These are phyloP conservation scores for Aptenodytes patagonicus DNA, from an alignment of 2,113 vertebrate species.

Conservation along the genomic window DNA sequence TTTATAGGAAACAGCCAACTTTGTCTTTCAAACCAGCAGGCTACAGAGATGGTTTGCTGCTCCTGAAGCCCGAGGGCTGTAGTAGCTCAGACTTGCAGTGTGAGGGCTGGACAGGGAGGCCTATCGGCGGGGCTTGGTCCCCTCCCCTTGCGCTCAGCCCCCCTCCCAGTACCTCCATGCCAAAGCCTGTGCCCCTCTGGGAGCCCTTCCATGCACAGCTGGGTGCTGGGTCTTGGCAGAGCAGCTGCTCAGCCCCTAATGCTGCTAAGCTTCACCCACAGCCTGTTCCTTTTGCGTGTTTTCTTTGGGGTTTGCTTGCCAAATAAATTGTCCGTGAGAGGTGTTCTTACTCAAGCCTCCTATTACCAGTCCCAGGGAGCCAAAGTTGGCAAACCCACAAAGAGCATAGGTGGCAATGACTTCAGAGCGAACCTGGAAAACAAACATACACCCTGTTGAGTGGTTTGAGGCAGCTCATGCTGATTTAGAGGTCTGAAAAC, in stretches of 20 bases:
- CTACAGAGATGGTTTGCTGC: not conserved
- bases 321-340: not conserved
- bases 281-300: not conserved
- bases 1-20: not conserved
- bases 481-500: not conserved
- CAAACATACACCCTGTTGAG: not conserved
- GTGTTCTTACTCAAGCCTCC: slow-evolving; percentile 81
- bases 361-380: slow-evolving; percentile 81
- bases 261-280: not conserved
- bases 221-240: not conserved
- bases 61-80: not conserved
- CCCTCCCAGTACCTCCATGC: not conserved
- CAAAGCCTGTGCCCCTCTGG: accelerated
- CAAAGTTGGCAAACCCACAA: slow-evolving; percentile 88
- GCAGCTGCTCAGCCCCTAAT: not conserved
- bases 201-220: not conserved
- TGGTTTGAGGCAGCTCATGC: not conserved
- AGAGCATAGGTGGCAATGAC: slow-evolving; percentile 87
- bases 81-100: not conserved
- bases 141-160: not conserved
- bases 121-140: not conserved
- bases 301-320: not conserved
- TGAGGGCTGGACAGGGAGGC: not conserved
- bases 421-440: slow-evolving; percentile 84
- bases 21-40: not conserved